A percentile compares a stretch with the other conserved stretches of the same genome.
These are phyloP conservation scores for Albula glossodonta DNA, from an alignment of 2,113 vertebrate genomes.

Conservation along the genomic window DNA sequence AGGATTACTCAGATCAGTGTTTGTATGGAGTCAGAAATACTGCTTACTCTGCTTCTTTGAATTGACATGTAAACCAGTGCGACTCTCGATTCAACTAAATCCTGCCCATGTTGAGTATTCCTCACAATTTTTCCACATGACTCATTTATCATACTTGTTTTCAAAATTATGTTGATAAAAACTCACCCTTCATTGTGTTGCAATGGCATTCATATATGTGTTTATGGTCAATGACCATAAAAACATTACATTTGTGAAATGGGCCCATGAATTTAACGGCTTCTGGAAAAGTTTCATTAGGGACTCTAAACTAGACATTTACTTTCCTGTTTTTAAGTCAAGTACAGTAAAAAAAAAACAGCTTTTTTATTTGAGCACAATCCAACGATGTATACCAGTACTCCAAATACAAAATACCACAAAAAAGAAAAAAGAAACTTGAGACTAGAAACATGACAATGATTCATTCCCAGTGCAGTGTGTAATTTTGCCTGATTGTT, in stretches of 20 bases:
- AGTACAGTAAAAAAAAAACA: neutral
- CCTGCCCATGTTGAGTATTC: neutral
- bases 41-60: conserved; percentile 17
- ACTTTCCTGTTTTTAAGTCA: conserved; percentile 41
- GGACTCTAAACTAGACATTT: conserved; percentile 18
- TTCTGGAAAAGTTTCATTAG: neutral
- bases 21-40: neutral
- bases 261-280: conserved; percentile 13
- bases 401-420: conserved; percentile 7
- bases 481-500: conserved; percentile 41
- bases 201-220: neutral
- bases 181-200: neutral
- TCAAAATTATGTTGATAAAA: neutral
- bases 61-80: conserved; percentile 41
- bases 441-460: conserved; percentile 28
- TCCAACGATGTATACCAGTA: conserved; percentile 9
- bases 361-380: conserved; percentile 35
- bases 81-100: conserved; percentile 44
- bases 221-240: neutral
- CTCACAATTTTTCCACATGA: neutral
- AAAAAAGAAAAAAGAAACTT: conserved; percentile 24
- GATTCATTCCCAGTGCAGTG: conserved; percentile 32
- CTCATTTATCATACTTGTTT: conserved; percentile 14
- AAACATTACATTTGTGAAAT: neutral
- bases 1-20: neutral